Conservation (phyloP, 2,113 vertebrate genomes). For the Emydocephalus ijimae region DNA sequence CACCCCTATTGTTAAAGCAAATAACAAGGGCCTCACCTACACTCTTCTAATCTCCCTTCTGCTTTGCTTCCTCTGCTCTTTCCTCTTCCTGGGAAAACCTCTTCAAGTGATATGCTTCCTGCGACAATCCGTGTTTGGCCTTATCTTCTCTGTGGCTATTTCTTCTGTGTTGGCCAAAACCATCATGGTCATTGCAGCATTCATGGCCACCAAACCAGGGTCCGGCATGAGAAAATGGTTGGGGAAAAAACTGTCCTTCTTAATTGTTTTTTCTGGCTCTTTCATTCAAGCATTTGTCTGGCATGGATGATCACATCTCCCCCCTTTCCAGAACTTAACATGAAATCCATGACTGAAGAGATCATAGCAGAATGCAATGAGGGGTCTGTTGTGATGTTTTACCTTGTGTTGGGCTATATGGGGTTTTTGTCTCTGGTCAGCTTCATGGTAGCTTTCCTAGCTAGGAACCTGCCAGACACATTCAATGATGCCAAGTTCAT, state of each 20-base stretch:
- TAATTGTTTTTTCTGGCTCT: not conserved
- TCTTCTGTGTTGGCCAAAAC: not conserved
- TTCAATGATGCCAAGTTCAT: not conserved
- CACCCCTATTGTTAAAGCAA: not conserved
- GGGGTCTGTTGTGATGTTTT: not conserved
- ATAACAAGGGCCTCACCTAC: not conserved
- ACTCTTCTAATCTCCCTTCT: not conserved
- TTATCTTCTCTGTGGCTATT: not conserved
- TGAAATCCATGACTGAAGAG: not conserved
- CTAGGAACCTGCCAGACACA: not conserved
- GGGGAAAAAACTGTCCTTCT: not conserved
- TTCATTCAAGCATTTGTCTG: not conserved
- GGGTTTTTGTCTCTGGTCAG: not conserved
- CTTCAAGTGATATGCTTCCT: not conserved
- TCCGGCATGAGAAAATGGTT: not conserved
- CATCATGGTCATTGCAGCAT: not conserved
- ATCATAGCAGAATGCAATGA: not conserved
- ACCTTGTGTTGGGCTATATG: not conserved
- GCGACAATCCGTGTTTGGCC: not conserved
- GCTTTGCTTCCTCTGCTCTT: not conserved
- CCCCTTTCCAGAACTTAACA: not conserved
- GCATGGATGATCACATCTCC: not conserved
- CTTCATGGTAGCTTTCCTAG: not conserved
- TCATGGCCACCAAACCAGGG: not conserved
- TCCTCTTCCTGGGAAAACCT: not conserved